Conservation (phyloP, 2,797 vertebrate genomes). For the Champsocephalus gunnari region DNA sequence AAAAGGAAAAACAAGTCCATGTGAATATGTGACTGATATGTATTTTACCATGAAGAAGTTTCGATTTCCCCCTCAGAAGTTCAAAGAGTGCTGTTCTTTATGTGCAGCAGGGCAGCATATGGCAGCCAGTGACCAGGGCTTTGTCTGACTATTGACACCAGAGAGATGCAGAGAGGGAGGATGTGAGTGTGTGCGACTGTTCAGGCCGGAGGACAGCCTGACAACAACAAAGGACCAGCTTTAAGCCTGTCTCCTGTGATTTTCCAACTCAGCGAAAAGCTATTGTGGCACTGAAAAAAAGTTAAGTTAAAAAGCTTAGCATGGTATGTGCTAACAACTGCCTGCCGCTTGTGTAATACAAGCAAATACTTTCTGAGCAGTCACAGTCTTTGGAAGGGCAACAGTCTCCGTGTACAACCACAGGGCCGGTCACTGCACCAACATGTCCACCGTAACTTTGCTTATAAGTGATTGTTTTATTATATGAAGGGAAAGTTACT, state of each 20-base stretch:
- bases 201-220: conserved; percentile 76
- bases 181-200: conserved; percentile 76
- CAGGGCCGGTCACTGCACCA: conserved; percentile 33
- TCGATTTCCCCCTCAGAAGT: conserved; percentile 64
- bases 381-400: conserved; percentile 75
- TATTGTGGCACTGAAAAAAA: conserved; percentile 88
- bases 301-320: conserved; percentile 93
- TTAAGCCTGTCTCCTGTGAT: conserved; percentile 93
- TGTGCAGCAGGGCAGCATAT: conserved; percentile 75
- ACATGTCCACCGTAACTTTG: conserved; percentile 17
- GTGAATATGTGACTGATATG: conserved; percentile 21
- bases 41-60: conserved; percentile 63
- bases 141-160: conserved; percentile 83
- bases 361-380: conserved; percentile 85
- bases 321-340: conserved; percentile 91
- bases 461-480: not conserved
- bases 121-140: conserved; percentile 78
- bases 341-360: conserved; percentile 87
- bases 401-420: conserved; percentile 38
- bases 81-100: conserved; percentile 74
- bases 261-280: conserved; percentile 94
- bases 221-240: conserved; percentile 89
- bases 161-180: conserved; percentile 77
- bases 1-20: not conserved
- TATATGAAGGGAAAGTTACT: not conserved